Conservation (phyloP, 2,113 vertebrate species). For the Arizona elegans region DNA sequence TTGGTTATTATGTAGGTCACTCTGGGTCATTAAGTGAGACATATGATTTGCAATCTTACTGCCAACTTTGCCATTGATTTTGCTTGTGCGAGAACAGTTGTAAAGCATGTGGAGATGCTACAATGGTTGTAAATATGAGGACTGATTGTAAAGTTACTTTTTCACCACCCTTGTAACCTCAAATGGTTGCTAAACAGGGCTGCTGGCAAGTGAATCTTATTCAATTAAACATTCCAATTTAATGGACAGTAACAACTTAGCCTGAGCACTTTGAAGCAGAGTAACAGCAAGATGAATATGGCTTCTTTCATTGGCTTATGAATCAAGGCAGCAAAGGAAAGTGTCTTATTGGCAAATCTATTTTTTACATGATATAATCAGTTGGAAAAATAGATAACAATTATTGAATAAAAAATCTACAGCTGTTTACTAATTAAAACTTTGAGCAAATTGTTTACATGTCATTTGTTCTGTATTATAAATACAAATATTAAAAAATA, state of each 20-base stretch:
- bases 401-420: background rate
- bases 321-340: background rate
- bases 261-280: background rate
- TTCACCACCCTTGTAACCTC: background rate
- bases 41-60: background rate
- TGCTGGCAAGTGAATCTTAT: background rate
- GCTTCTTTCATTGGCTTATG: background rate
- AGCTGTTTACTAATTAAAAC: background rate
- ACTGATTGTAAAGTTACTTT: background rate
- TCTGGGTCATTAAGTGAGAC: background rate
- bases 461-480: background rate
- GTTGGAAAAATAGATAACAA: background rate
- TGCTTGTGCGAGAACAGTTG: background rate
- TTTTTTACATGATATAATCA: background rate
- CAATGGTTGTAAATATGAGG: background rate
- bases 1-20: background rate
- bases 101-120: background rate
- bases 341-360: background rate
- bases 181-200: background rate
- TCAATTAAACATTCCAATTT: background rate
- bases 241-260: background rate
- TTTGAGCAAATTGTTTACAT: background rate
- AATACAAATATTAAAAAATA: background rate
- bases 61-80: background rate
- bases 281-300: background rate